Conservation (phyloP, 2,797 vertebrate species). For the Gallinago nigripennis region DNA sequence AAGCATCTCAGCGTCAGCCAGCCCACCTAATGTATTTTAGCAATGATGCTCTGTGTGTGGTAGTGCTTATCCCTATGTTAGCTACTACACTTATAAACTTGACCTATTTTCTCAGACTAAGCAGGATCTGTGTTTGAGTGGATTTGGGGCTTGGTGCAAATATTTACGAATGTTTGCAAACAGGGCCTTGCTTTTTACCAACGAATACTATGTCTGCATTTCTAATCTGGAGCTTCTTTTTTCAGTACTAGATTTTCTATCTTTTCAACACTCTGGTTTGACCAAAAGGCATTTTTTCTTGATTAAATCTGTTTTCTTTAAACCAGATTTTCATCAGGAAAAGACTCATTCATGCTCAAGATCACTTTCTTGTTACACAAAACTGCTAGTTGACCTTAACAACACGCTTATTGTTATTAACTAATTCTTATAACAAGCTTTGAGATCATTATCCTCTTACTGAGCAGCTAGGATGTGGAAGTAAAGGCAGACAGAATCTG, state of each 20-base stretch:
- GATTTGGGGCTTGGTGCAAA: neutral
- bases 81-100: neutral
- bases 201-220: neutral
- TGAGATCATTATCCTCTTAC: neutral
- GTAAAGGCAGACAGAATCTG: neutral
- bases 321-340: neutral
- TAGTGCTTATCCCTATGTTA: neutral
- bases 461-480: neutral
- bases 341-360: neutral
- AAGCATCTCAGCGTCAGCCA: neutral
- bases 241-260: neutral
- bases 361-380: neutral
- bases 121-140: neutral
- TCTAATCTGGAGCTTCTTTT: neutral
- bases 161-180: conserved; percentile 7
- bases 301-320: neutral
- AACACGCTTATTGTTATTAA: conserved; percentile 8
- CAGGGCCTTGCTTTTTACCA: neutral
- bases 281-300: neutral
- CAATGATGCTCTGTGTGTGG: neutral
- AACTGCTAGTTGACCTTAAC: conserved; percentile 22
- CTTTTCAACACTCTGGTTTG: conserved; percentile 11
- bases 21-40: neutral
- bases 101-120: neutral
- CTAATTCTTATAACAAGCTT: conserved; percentile 1